Percentiles rank a stretch among this genome's conserved stretches.
phyloP scores from a whole-genome alignment of 1,140 invertebrate genomes.

The Chelonus insularis region DNA sequence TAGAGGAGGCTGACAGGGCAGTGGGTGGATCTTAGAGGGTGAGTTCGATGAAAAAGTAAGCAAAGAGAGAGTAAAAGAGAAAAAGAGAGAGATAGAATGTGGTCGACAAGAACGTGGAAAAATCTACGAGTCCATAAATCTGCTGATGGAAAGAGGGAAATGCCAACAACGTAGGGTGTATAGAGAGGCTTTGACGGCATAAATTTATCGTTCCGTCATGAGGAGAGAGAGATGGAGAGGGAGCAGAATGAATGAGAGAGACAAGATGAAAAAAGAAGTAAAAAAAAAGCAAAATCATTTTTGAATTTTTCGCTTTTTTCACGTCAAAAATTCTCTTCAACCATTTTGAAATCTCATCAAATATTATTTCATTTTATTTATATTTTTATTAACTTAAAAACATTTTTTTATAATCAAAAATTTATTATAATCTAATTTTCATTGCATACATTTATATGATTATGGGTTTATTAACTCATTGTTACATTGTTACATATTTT shows the following conservation, averaged over 20 bases:
- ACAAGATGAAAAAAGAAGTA: too few relatives aligned
- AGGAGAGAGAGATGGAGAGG: conserved; percentile 35
- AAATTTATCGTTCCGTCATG: conserved; percentile 45
- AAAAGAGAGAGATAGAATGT: not conserved
- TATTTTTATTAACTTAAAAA: too few relatives aligned
- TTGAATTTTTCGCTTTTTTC: too few relatives aligned
- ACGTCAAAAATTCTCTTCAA: too few relatives aligned
- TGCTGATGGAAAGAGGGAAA: conserved; percentile 32
- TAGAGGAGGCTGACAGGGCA: conserved; percentile 10
- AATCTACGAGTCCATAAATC: conserved; percentile 54
- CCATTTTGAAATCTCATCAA: too few relatives aligned
- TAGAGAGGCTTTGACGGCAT: conserved; percentile 30
- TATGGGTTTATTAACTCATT: too few relatives aligned
- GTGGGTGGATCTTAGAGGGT: conserved; percentile 19
- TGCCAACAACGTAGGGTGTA: conserved; percentile 27
- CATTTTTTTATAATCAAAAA: too few relatives aligned
- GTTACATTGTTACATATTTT: too few relatives aligned
- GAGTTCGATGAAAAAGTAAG: not conserved
- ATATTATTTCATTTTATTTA: too few relatives aligned
- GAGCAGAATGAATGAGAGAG: not conserved
- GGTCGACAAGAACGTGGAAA: conserved; percentile 35
- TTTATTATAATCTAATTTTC: too few relatives aligned
- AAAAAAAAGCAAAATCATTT: too few relatives aligned
- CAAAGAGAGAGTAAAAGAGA: conserved; percentile 5
- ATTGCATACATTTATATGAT: too few relatives aligned